A percentile compares a stretch with the other conserved stretches of the same genome.
These are phyloP conservation scores for Hormiphora californensis DNA, from an alignment of 37 sponge, comb jelly and placozoan species.

Conservation along the genomic window DNA sequence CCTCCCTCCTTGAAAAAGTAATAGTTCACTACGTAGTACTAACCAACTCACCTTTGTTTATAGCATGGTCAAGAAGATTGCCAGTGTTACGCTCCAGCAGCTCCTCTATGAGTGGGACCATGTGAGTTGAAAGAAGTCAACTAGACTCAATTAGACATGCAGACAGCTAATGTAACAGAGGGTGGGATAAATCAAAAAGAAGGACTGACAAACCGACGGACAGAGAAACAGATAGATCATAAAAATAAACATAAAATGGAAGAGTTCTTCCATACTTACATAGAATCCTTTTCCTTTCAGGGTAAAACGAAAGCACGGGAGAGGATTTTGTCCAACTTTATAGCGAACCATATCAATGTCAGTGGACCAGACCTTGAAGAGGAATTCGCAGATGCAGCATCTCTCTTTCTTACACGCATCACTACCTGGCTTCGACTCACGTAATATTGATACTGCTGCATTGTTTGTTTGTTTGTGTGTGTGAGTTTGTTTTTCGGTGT, in stretches of 20 bases:
- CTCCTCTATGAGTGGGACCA: constrained; percentile 48
- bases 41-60: no score
- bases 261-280: not conserved
- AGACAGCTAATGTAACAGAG: no score
- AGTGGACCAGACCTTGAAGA: constrained; percentile 87
- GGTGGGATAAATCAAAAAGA: no score
- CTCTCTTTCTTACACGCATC: constrained; percentile 87
- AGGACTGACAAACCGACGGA: no score
- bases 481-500: not conserved
- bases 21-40: no score
- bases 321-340: constrained; percentile 71
- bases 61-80: constrained; percentile 35
- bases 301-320: constrained; percentile 66
- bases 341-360: constrained; percentile 65
- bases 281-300: constrained; percentile 28
- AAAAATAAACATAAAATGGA: no score
- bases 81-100: not conserved
- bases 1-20: no score
- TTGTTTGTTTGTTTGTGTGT: not conserved
- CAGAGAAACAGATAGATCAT: no score
- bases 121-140: no score
- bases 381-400: constrained; percentile 85
- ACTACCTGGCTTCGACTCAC: constrained; percentile 92
- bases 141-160: no score
- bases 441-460: constrained; percentile 55